Base-by-base conservation (phyloP, 2,113 vertebrate species). In the Copsychus sechellarum region DNA sequence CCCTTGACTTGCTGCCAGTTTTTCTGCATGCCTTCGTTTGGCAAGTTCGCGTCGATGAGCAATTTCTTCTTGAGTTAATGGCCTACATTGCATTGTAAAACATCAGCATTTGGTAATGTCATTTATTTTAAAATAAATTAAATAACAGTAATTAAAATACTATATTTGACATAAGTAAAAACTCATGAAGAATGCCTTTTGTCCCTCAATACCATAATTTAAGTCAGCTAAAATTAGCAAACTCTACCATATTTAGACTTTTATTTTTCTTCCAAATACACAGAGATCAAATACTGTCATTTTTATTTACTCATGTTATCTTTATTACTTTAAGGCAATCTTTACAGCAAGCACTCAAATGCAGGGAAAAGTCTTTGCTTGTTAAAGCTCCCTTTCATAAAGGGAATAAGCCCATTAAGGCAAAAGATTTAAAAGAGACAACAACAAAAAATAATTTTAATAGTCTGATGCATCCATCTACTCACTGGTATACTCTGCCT, bases 21-120 rank as follows among this genome's bases (percentile, higher is more conserved):
- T 99, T 77, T 99, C 98, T 1, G 99, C 98, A 3, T 99, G 99
- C 82, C 98, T 98, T 92, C 70, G 98, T 69, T 99, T 97, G 0
- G 98, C 99, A 38, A 97, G 76, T 28, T 99, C 99, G 11, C 98
- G 97, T 38, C 99, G 98, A 94, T 98, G 97, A 31, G 97, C 94
- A 33, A 99, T 98, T 97, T 99, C 99, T 80, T 99, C 99, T 83
- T 98, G 98, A 51, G 98, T 99, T 97, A 99, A 96, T 9, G 98
- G 98, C 92, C 99, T 99, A 74, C 2, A 47, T 81, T 62, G 26
- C 6, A 71, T 69, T 92, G 58, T 51, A 61, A 77, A 80, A 60
- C 2, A 86, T 65, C n/a, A 95, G 8, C 21, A 65, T 54, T 86
- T 81, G 40, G 57, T 76, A 69, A 43, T 24, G 6, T 8, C 16